These are phyloP conservation scores for Drosophila greeni DNA, from an alignment of 2,888 invertebrate species.

Conservation along the genomic window DNA sequence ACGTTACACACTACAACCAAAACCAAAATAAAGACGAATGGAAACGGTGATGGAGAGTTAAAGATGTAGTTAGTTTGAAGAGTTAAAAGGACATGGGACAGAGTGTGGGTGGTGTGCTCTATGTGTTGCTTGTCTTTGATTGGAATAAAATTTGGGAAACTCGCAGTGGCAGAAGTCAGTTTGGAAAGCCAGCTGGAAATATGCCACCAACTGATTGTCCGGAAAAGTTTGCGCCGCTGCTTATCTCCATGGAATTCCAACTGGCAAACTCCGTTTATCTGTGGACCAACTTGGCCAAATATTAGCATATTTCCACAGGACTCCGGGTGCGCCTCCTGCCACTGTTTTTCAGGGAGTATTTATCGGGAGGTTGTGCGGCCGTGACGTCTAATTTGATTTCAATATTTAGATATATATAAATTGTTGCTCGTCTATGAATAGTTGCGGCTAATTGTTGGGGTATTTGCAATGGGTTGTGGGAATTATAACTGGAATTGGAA, in stretches of 20 bases:
- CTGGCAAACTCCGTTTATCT: constrained; percentile 11
- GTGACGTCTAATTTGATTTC: constrained; percentile 38
- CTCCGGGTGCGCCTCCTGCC: constrained; percentile 16
- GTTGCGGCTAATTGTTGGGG: constrained; percentile 56
- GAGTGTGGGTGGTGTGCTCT: constrained; percentile 20
- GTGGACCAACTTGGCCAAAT: constrained; percentile 30
- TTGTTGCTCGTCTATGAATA: constrained; percentile 48
- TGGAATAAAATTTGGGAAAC: constrained; percentile 32
- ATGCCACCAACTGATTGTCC: constrained; percentile 20
- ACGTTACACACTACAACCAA: constrained; percentile 25
- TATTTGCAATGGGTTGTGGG: constrained; percentile 17
- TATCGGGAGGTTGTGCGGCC: constrained; percentile 14
- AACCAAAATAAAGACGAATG: constrained; percentile 20
- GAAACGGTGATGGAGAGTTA: constrained; percentile 20
- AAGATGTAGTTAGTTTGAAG: not conserved
- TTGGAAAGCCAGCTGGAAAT: constrained; percentile 17
- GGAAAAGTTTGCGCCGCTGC: constrained; percentile 21
- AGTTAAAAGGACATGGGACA: constrained; percentile 13
- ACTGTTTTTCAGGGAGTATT: constrained; percentile 1
- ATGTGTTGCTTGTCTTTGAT: constrained; percentile 32
- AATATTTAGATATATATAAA: constrained; percentile 19
- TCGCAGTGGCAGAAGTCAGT: constrained; percentile 23
- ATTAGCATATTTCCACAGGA: constrained; percentile 49
- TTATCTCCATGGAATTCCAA: constrained; percentile 21
- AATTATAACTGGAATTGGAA: constrained; percentile 17